These are phyloP conservation scores for Coranthus polyacanthus DNA, from an alignment of 2,797 vertebrate species.

Conservation along the genomic window DNA sequence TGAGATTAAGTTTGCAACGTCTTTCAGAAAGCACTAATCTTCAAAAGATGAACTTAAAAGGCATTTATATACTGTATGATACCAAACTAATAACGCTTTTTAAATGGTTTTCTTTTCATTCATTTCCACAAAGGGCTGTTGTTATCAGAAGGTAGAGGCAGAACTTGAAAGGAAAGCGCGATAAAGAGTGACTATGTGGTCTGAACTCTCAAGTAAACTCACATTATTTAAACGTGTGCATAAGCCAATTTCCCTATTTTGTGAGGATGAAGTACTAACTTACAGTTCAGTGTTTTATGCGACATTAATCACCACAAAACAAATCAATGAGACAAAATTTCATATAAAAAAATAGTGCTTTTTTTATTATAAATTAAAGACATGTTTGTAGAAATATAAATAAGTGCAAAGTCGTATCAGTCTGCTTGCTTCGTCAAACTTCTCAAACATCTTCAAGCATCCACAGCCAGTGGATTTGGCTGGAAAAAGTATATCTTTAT, in stretches of 20 bases:
- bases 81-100: too few species aligned
- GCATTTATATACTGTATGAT: not conserved
- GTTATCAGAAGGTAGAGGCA: too few species aligned
- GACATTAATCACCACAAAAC: constrained; percentile 28
- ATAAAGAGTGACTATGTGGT: too few species aligned
- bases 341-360: constrained; percentile 93
- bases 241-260: too few species aligned
- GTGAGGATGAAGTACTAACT: not conserved
- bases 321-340: constrained; percentile 57
- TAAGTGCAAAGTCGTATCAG: constrained; percentile 95
- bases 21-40: too few species aligned
- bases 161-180: too few species aligned
- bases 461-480: constrained; percentile 84
- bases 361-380: constrained; percentile 99
- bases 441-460: constrained; percentile 90
- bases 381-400: constrained; percentile 95
- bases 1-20: too few species aligned
- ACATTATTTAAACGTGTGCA: too few species aligned
- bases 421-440: constrained; percentile 73
- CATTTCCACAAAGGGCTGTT: too few species aligned
- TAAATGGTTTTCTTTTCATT: too few species aligned
- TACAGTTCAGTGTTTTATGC: not conserved
- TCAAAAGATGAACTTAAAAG: not conserved
- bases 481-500: constrained; percentile 90
- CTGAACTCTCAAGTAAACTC: too few species aligned